phyloP scores from a whole-genome alignment of 2,888 invertebrate genomes.

The Zygogramma bicolorata region DNA sequence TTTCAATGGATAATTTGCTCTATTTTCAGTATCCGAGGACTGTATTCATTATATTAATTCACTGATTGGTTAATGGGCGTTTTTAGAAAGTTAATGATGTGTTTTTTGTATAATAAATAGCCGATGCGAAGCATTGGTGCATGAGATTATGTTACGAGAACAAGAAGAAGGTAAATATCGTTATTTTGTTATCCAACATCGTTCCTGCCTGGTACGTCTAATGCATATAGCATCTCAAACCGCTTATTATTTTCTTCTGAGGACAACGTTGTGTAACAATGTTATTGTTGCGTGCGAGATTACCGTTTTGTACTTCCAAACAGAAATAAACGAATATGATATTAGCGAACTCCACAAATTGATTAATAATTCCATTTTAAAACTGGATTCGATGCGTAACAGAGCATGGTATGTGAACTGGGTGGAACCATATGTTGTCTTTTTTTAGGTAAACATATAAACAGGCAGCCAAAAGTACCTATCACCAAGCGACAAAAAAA shows the following conservation, averaged over 20 bases:
- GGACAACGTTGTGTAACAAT: neutral
- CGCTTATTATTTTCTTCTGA: neutral
- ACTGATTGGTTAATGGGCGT: slow-evolving; percentile 13
- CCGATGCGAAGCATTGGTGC: slow-evolving; percentile 12
- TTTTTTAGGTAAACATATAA: neutral
- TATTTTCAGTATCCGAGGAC: neutral
- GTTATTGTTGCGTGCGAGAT: neutral
- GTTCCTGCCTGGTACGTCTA: neutral
- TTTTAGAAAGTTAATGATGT: slow-evolving; percentile 31
- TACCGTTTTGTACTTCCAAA: neutral
- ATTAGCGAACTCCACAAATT: neutral
- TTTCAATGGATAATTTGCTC: neutral
- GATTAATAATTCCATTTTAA: neutral
- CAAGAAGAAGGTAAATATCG: slow-evolving; percentile 12
- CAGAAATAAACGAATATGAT: neutral
- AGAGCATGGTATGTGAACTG: neutral
- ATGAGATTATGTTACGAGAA: too few species aligned
- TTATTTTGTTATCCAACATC: slow-evolving; percentile 14
- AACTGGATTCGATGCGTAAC: neutral
- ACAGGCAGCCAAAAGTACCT: too few species aligned
- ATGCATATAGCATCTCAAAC: neutral
- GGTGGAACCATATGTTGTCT: neutral
- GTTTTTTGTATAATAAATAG: slow-evolving; percentile 10
- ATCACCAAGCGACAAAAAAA: too few species aligned
- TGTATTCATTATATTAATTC: slow-evolving; percentile 13